These are phyloP conservation scores for Lerema accius DNA, from an alignment of 1,140 invertebrate species.

Conservation along the genomic window DNA sequence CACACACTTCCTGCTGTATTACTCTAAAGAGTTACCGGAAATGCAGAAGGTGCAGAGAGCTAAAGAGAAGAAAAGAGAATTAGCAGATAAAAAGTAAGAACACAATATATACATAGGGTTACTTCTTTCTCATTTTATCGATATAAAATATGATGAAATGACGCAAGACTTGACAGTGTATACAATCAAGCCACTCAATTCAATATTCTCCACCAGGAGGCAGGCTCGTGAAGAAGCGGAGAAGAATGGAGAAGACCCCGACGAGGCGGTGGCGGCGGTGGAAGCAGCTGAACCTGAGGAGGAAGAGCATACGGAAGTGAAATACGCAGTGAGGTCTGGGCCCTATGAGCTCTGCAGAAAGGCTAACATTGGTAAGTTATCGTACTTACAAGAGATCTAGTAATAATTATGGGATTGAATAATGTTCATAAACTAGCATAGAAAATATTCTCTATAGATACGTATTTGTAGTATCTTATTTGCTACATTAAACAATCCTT, in stretches of 20 bases:
- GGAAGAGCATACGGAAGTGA: slow-evolving; percentile 86
- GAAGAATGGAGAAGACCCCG: slow-evolving; percentile 84
- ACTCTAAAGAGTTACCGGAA: slow-evolving; percentile 91
- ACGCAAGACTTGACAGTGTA: no score
- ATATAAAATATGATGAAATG: no score
- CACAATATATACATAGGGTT: slow-evolving; percentile 28
- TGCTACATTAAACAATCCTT: no score
- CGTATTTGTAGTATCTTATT: no score
- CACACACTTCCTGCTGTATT: slow-evolving; percentile 96
- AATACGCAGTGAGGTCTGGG: slow-evolving; percentile 93
- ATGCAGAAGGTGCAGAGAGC: slow-evolving; percentile 90
- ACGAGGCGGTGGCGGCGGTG: slow-evolving; percentile 81
- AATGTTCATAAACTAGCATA: no score
- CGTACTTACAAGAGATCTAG: no score
- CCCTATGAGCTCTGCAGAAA: slow-evolving; percentile 94
- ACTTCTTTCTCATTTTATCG: no score
- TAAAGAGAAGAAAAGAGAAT: slow-evolving; percentile 86
- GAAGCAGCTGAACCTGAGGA: slow-evolving; percentile 84
- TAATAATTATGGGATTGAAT: not conserved
- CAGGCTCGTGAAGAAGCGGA: slow-evolving; percentile 80
- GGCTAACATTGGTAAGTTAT: slow-evolving; percentile 88
- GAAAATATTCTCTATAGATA: no score
- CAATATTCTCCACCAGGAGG: slow-evolving; percentile 44
- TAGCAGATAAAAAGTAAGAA: slow-evolving; percentile 83
- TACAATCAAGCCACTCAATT: no score